phyloP scores from a whole-genome alignment of 64 coral and sea anemone genomes.

The Stichodactyla mertensii region DNA sequence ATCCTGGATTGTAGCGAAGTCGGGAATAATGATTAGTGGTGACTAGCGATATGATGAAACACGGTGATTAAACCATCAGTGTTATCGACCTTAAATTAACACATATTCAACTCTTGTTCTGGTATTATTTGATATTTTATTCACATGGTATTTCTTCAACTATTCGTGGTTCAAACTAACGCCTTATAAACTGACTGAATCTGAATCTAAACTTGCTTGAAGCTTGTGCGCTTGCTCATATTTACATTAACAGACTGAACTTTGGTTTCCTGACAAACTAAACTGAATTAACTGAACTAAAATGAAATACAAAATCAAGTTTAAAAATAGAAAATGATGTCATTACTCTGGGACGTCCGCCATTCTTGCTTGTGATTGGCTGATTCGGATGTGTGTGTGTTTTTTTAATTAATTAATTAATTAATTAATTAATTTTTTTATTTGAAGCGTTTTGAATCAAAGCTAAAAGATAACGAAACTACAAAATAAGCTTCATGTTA shows the following conservation, averaged over 20 bases:
- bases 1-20: not conserved
- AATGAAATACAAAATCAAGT: not conserved
- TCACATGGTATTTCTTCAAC: not conserved
- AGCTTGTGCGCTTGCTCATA: not conserved
- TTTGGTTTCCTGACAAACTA: not conserved
- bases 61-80: no score
- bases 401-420: no score
- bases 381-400: not conserved
- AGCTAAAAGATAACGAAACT: not conserved
- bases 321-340: not conserved
- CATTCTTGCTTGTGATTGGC: not conserved
- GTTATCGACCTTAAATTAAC: no score
- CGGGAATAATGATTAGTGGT: not conserved
- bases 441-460: not conserved
- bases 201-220: not conserved
- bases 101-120: no score
- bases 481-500: no score
- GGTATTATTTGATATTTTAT: not conserved
- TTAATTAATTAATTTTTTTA: no score
- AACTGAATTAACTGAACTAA: not conserved
- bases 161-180: not conserved
- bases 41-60: no score
- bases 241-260: not conserved
- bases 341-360: not conserved
- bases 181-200: constrained; percentile 7